These are phyloP conservation scores for Conus ventricosus DNA, from an alignment of 1,140 invertebrate species.

Conservation along the genomic window DNA sequence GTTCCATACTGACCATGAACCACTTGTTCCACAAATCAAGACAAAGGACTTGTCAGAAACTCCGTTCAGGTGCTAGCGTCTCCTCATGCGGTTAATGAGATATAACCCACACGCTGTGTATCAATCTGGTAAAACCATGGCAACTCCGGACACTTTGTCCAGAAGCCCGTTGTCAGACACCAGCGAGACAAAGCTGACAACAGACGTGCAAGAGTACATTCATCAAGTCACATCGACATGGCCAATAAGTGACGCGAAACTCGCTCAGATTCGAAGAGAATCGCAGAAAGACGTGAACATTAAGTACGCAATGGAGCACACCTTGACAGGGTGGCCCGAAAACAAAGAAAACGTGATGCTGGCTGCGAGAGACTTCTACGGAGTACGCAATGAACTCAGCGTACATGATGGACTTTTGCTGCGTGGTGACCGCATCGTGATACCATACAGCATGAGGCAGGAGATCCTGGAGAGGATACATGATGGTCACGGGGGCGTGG, in stretches of 20 bases:
- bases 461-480: background rate
- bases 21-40: conserved; percentile 59
- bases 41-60: conserved; percentile 38
- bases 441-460: background rate
- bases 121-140: conserved; percentile 39
- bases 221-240: conserved; percentile 11
- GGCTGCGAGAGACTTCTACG: background rate
- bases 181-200: background rate
- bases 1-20: conserved; percentile 69
- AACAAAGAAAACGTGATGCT: background rate
- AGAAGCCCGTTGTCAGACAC: background rate
- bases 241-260: conserved; percentile 20
- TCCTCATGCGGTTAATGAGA: conserved; percentile 46
- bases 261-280: background rate
- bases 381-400: background rate
- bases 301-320: too few species aligned
- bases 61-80: conserved; percentile 44
- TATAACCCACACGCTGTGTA: conserved; percentile 37
- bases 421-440: background rate
- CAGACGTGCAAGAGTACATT: conserved; percentile 24
- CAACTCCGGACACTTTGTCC: conserved; percentile 44
- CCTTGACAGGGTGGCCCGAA: background rate
- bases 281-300: background rate
- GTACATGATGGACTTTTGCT: background rate
- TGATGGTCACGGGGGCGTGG: background rate